Conservation (phyloP, 2,888 invertebrate species). For the Clanis bilineata region DNA sequence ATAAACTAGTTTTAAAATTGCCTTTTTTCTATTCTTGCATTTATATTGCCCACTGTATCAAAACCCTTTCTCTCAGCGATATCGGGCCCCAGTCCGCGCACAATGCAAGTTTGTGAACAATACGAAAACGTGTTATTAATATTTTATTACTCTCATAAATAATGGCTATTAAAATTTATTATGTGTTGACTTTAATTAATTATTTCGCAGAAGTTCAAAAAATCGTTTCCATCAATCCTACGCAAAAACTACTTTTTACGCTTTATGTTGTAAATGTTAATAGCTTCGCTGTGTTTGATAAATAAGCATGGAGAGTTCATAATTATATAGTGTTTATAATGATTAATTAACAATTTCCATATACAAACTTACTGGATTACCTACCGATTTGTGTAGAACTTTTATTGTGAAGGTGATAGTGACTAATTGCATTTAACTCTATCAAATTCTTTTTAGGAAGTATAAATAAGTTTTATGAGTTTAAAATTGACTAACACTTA, state of each 20-base stretch:
- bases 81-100: neutral
- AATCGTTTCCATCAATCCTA: constrained; percentile 7
- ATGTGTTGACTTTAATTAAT: constrained; percentile 10
- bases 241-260: constrained; percentile 11
- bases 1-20: neutral
- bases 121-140: constrained; percentile 9
- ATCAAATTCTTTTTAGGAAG: neutral
- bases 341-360: constrained; percentile 4
- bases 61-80: neutral
- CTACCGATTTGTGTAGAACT: neutral
- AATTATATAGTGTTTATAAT: constrained; percentile 10
- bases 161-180: constrained; percentile 13
- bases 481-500: neutral
- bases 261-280: constrained; percentile 10
- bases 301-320: neutral
- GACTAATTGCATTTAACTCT: neutral
- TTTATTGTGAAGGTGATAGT: neutral
- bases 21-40: neutral
- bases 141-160: constrained; percentile 8
- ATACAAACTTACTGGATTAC: neutral
- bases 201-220: constrained; percentile 7
- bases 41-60: neutral
- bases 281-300: neutral
- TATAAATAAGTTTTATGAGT: neutral
- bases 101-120: constrained; percentile 1